phyloP scores from a whole-genome alignment of 2,797 vertebrate species.

The Acropternis orthonyx region DNA sequence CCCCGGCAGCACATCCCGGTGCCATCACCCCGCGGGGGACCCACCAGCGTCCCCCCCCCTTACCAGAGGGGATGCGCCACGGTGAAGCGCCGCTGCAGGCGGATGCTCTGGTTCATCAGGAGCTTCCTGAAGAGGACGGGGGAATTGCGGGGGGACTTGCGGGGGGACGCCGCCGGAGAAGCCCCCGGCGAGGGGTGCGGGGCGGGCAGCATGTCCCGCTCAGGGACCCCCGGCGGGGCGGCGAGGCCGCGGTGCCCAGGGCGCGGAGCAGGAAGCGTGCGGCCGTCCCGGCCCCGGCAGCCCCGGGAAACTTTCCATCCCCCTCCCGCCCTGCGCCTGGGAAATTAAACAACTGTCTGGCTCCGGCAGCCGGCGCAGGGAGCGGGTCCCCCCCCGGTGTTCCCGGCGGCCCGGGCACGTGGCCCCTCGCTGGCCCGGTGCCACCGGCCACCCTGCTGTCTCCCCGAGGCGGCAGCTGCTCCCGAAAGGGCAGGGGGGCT shows the following conservation, averaged over 20 bases:
- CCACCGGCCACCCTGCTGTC: neutral
- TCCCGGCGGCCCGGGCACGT: constrained; percentile 1
- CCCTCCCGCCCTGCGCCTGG: constrained; percentile 42
- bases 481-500: neutral
- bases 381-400: neutral
- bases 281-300: constrained; percentile 4
- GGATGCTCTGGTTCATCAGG: constrained; percentile 85
- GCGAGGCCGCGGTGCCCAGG: neutral
- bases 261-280: neutral
- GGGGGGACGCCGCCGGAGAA: constrained; percentile 61
- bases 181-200: constrained; percentile 57
- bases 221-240: neutral
- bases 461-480: neutral
- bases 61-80: constrained; percentile 80
- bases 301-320: constrained; percentile 52
- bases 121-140: constrained; percentile 86
- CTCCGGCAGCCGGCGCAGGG: neutral
- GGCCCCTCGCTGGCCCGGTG: constrained; percentile 7
- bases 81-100: constrained; percentile 84
- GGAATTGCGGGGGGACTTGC: constrained; percentile 79
- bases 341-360: constrained; percentile 66
- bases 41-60: neutral
- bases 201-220: constrained; percentile 7
- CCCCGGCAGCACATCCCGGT: neutral
- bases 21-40: neutral